Base-by-base conservation (phyloP, 2,888 invertebrate species). In the Harpalus rubripes region DNA sequence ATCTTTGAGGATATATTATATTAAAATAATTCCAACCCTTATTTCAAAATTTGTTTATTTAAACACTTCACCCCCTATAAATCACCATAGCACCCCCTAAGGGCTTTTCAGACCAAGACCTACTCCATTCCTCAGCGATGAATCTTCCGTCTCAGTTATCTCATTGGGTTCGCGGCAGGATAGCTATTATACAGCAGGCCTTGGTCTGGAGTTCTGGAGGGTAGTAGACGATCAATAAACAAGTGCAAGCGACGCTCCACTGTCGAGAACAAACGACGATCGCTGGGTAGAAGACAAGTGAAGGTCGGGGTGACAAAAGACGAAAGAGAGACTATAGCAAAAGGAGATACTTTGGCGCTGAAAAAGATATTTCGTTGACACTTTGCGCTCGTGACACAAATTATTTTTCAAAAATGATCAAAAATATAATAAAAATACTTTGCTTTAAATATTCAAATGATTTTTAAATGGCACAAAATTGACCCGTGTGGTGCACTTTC, bases 101-200 rank as follows among this genome's bases (percentile, higher is more conserved):
- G 76, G 58, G 32, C 56, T 8, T 15, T 58, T 26, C 18, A 22
- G 16, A 78, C 58, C 78, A 78, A 22, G 32, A 26, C 78, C 78
- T 2, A 56, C 26, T 16, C 12, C 12, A 78, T 78, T n/a, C 26
- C 6, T 10, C 22, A 1, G 7, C 0, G 32, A 8, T 32, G 15
- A 16, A 59, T 78, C 78, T 58, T 78, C 78, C 7, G 59, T 78
- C 78, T 58, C 59, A 58, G 56, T 78, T 78, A 78, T 78, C 78
- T 58, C 72, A 74, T 74, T 78, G 78, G 56, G n/a, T 78, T 8
- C 32, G 15, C 39, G 58, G 59, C 78, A 56, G 78, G 15, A 58
- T 26, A 16, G 78, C 58, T 7, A 0, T 7, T 22, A 78, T 78
- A 26, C 26, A 58, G 26, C 16, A 7, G 78, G 78, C 59, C 78